phyloP scores from a whole-genome alignment of 1,140 invertebrate species.

The Aphis craccivora region DNA sequence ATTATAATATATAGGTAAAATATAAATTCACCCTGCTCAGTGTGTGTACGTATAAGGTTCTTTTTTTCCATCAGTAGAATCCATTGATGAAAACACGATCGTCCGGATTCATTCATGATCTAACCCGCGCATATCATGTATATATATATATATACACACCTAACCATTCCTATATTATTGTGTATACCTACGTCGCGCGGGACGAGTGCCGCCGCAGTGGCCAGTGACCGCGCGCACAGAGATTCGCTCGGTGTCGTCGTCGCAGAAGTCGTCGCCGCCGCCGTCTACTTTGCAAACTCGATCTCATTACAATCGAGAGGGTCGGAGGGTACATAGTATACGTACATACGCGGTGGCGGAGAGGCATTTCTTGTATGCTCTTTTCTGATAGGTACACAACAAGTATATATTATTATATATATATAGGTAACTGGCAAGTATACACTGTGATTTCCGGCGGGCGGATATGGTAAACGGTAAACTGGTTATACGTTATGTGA shows the following conservation, averaged over 20 bases:
- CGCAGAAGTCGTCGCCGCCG: background rate
- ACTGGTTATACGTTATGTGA: conserved; percentile 37
- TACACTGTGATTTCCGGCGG: conserved; percentile 51
- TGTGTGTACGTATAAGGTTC: background rate
- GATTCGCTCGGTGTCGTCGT: conserved; percentile 10
- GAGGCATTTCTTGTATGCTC: conserved; percentile 36
- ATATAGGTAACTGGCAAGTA: background rate
- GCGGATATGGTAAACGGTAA: conserved; percentile 57
- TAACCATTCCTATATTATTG: background rate
- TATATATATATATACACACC: background rate
- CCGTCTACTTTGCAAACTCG: conserved; percentile 44
- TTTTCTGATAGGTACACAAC: background rate
- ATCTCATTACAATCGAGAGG: conserved; percentile 45
- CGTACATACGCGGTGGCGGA: background rate
- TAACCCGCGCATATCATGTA: background rate
- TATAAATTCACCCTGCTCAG: background rate
- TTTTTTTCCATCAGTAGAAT: background rate
- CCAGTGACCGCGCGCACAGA: background rate
- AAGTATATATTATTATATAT: background rate
- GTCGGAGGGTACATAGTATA: background rate
- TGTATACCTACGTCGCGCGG: background rate
- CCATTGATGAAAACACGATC: background rate
- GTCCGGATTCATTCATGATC: conserved; percentile 39
- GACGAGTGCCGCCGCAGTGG: background rate
- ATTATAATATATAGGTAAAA: background rate